Evolutionary conservation across 2,888 invertebrate species (phyloP).

Genomic region (Dicycla oo): DNA sequence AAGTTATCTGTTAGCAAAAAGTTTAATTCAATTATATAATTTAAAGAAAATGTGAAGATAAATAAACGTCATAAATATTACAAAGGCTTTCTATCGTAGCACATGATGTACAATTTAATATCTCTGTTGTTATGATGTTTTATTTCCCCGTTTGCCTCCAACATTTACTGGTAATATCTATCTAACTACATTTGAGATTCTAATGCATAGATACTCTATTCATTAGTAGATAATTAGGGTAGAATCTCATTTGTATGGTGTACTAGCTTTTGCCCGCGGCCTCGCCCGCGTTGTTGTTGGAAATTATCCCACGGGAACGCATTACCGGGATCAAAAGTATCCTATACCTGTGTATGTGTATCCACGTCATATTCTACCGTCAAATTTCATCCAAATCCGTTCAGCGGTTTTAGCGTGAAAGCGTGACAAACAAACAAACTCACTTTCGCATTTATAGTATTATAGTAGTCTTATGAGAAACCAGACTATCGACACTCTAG

Average conservation of each 20-base stretch:
- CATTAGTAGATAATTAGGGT: neutral
- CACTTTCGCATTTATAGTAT: too few species aligned
- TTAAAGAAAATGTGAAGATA: neutral
- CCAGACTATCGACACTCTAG: too few species aligned
- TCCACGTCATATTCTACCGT: too few species aligned
- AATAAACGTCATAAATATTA: neutral
- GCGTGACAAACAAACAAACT: too few species aligned
- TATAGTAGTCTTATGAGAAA: too few species aligned
- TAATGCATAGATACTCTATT: neutral
- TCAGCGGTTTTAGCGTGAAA: too few species aligned
- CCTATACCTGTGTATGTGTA: too few species aligned
- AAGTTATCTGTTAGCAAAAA: neutral
- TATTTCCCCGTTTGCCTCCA: neutral
- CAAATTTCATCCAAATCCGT: too few species aligned
- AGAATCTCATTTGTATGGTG: neutral
- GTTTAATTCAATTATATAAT: neutral
- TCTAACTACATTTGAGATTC: slow-evolving; percentile 3
- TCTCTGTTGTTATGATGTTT: neutral
- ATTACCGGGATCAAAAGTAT: too few species aligned
- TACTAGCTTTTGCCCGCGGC: too few species aligned
- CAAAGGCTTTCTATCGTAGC: neutral
- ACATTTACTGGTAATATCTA: neutral
- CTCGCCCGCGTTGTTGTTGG: too few species aligned
- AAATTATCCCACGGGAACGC: too few species aligned
- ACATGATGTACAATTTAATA: neutral